A percentile compares a stretch with the other conserved stretches of the same genome.
Evolutionary conservation across 2,888 invertebrate genomes (phyloP).

Genomic region (Spilosoma lubricipeda): DNA sequence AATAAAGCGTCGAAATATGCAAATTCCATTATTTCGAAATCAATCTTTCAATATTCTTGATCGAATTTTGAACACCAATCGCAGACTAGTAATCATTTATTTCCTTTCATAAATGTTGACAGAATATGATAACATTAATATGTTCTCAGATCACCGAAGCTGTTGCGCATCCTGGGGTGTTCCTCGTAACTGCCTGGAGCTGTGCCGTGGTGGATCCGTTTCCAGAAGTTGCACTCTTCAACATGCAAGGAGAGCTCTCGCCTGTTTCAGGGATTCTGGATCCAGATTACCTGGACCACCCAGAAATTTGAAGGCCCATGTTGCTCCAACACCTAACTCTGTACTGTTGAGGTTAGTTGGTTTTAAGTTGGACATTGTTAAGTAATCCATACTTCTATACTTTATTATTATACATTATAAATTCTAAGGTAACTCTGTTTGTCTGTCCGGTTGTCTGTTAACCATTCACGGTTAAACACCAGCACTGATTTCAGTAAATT

Average conservation of each 20-base stretch:
- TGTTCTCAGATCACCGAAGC: conserved; percentile 90
- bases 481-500: too few relatives aligned
- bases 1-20: too few relatives aligned
- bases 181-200: conserved; percentile 92
- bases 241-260: conserved; percentile 91
- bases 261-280: conserved; percentile 93
- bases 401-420: too few relatives aligned
- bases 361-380: neutral
- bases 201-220: conserved; percentile 93
- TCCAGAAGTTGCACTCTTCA: conserved; percentile 90
- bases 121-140: neutral
- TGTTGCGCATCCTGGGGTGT: conserved; percentile 94
- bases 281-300: conserved; percentile 94
- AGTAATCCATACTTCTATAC: neutral
- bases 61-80: neutral
- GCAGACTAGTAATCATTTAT: neutral
- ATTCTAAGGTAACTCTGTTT: too few relatives aligned
- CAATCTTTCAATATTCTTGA: too few relatives aligned
- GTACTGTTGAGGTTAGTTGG: conserved; percentile 71
- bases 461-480: too few relatives aligned
- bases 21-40: too few relatives aligned
- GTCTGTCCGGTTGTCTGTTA: too few relatives aligned
- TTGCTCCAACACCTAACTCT: conserved; percentile 75
- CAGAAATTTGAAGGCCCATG: conserved; percentile 69
- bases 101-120: neutral